Conservation (phyloP, 2,113 vertebrate genomes). For the Etheostoma cragini region DNA sequence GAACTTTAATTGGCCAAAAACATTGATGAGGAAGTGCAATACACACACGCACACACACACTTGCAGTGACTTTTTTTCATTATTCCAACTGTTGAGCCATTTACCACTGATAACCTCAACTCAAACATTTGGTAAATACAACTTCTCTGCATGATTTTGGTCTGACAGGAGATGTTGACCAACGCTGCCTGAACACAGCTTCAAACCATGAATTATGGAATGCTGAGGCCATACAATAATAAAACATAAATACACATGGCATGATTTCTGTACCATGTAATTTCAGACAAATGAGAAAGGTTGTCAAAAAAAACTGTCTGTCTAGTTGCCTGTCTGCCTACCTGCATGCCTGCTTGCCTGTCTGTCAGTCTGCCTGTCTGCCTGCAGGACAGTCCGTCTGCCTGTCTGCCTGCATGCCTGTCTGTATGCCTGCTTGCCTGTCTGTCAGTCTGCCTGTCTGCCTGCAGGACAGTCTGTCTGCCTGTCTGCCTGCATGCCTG, state of each 20-base stretch:
- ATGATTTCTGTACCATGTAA: not conserved
- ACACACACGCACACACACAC: not conserved
- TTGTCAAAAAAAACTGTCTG: not conserved
- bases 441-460: too few relatives aligned
- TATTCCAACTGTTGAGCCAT: not conserved
- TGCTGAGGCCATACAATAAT: not conserved
- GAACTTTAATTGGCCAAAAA: slow-evolving; percentile 5
- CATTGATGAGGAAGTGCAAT: not conserved
- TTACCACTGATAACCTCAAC: not conserved
- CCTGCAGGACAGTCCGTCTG: too few relatives aligned
- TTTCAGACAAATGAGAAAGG: not conserved
- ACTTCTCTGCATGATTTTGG: too few relatives aligned
- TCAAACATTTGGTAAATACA: not conserved
- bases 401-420: not conserved
- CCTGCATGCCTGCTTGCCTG: not conserved
- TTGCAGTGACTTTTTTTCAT: not conserved
- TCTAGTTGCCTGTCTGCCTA: not conserved
- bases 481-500: not conserved
- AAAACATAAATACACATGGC: not conserved
- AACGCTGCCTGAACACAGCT: not conserved
- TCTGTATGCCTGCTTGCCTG: not conserved
- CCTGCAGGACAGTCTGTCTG: too few relatives aligned
- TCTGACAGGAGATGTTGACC: not conserved
- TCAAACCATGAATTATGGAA: not conserved
- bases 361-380: too few relatives aligned